These are phyloP conservation scores for Hylyphantes graminicola DNA, from an alignment of 1,140 invertebrate species.

Conservation along the genomic window DNA sequence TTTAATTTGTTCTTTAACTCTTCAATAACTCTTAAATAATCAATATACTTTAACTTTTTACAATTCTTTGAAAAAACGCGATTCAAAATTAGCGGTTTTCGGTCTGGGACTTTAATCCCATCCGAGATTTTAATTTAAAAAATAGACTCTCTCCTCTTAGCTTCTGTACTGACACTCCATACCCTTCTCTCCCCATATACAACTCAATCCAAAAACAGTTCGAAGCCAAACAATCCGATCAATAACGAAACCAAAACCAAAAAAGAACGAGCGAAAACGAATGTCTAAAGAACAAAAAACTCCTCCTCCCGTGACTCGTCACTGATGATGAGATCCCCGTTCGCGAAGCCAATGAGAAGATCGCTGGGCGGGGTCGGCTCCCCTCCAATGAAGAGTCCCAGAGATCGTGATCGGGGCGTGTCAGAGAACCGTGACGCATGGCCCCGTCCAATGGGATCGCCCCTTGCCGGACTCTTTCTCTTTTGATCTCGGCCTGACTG, in stretches of 20 bases:
- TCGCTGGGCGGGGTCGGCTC: constrained; percentile 36
- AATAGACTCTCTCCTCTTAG: constrained; percentile 14
- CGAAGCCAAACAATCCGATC: constrained; percentile 29
- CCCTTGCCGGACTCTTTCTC: constrained; percentile 20
- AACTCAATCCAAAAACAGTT: constrained; percentile 38
- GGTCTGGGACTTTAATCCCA: neutral
- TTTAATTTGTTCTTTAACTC: too few species aligned
- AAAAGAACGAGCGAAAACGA: constrained; percentile 11
- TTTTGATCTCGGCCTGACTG: constrained; percentile 36
- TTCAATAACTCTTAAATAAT: too few species aligned
- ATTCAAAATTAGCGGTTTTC: too few species aligned
- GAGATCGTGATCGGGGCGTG: constrained; percentile 52
- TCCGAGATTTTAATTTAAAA: constrained; percentile 21
- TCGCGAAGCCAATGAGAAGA: constrained; percentile 47
- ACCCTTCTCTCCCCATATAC: neutral
- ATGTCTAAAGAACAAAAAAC: constrained; percentile 11
- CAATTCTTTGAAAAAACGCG: too few species aligned
- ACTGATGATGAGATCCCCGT: constrained; percentile 52
- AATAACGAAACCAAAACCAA: constrained; percentile 45
- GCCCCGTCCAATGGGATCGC: constrained; percentile 42
- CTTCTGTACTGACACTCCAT: neutral
- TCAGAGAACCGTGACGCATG: constrained; percentile 33
- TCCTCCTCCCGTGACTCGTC: constrained; percentile 44
- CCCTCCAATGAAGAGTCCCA: constrained; percentile 55
- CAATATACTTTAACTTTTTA: too few species aligned